phyloP scores from a whole-genome alignment of 2,797 vertebrate genomes.

The Notolabrus celidotus region DNA sequence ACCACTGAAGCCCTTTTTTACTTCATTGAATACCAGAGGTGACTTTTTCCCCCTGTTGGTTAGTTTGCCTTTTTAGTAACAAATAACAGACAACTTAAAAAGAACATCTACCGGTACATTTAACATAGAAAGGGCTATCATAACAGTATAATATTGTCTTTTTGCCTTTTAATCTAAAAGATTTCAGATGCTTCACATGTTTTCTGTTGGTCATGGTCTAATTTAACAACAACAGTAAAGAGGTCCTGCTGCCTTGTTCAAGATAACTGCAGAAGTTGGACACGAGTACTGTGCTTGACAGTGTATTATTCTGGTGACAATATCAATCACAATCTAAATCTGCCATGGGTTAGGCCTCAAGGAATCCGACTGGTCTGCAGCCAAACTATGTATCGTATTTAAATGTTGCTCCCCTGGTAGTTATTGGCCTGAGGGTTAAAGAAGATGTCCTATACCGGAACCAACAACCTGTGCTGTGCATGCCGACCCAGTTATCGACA shows the following conservation, averaged over 20 bases:
- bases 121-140: no score
- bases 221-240: slow-evolving; percentile 6
- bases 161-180: no score
- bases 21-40: no score
- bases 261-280: slow-evolving; percentile 1
- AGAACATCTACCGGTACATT: no score
- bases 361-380: not conserved
- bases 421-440: not conserved
- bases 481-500: not conserved
- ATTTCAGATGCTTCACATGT: not conserved
- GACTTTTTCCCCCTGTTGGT: no score
- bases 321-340: not conserved
- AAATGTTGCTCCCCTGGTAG: not conserved
- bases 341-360: not conserved
- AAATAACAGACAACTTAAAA: no score
- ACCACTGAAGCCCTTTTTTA: no score
- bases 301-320: not conserved
- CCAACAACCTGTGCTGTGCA: not conserved
- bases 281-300: not conserved
- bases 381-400: not conserved
- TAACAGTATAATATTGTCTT: no score
- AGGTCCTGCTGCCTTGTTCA: slow-evolving; percentile 9
- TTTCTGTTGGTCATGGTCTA: not conserved
- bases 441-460: not conserved
- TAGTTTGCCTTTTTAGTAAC: no score